Conservation (phyloP, 2,797 vertebrate species). For the Pseudochaenichthys georgianus region DNA sequence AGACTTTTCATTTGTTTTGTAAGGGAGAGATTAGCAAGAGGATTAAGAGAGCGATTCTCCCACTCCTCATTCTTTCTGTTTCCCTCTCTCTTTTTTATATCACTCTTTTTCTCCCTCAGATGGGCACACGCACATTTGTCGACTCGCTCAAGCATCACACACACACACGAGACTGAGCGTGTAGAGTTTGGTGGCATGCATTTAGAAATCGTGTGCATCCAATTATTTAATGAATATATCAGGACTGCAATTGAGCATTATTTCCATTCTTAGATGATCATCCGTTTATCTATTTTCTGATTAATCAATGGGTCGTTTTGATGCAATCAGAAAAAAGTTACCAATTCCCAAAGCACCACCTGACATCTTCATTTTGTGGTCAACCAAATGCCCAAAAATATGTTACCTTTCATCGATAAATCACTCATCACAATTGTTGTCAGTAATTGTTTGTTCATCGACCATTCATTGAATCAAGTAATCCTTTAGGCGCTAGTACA, state of each 20-base stretch:
- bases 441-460: neutral
- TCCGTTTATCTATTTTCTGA: neutral
- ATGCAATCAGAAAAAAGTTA: neutral
- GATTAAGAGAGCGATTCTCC: constrained; percentile 83
- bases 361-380: neutral
- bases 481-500: neutral
- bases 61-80: constrained; percentile 67
- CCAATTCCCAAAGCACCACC: neutral
- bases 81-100: constrained; percentile 27
- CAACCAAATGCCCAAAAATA: neutral
- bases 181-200: neutral
- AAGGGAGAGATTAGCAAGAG: constrained; percentile 83
- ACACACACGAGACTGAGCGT: neutral
- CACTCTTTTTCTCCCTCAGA: constrained; percentile 37
- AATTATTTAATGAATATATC: neutral
- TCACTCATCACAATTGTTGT: no score
- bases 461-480: neutral
- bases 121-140: constrained; percentile 27
- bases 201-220: neutral
- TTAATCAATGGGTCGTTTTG: neutral
- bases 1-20: constrained; percentile 88
- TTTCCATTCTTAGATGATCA: neutral
- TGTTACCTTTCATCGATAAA: no score
- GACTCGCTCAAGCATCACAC: constrained; percentile 19
- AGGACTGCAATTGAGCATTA: neutral